Base-by-base conservation (phyloP, 1,140 invertebrate species). In the Laupala kohalensis region DNA sequence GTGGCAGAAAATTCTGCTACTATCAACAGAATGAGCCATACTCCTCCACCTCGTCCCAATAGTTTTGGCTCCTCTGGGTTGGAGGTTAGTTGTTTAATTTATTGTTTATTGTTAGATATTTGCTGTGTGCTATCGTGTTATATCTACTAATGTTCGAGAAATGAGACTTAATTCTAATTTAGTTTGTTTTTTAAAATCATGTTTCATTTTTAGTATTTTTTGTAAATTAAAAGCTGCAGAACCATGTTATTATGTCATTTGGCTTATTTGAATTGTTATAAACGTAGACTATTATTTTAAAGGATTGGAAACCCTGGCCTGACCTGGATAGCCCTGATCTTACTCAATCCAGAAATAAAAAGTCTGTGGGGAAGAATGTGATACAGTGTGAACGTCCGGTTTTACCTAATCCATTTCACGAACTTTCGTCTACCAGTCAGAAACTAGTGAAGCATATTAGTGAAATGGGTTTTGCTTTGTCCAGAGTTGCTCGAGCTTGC, bases 391-490 rank as follows among this genome's bases (percentile, higher is more conserved):
- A 25, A 69, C n/a, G n/a, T 67, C 69, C 72, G 5, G 65, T 26
- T 13, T 62, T 74, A 28, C 73, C 73, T 83, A 81, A 84, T 80
- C 86, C 86, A 27, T 88, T 84, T 78, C 74, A 81, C 64, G 83
- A 83, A 70, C 80, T 92, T 73, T 78, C 84, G 12, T 78, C 82
- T 23, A 82, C 85, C 69, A 83, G 86, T 69, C 88, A 90, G 78
- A 83, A 82, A 65, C 82, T 93, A 74, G 91, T 88, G 30, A 83
- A 87, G 73, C 86, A 87, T 64, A 87, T 94, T 25, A 88, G 85
- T 76, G 85, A 87, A 67, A 96, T 96, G 93, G 93, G 93, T 3
- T 96, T 96, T 80, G 86, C 89, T 0, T 78, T 90, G 71, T 84
- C 88, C n/a, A 85, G 90, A 76, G 90, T 92, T 2, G 86, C 90